Evolutionary conservation across 1,140 invertebrate species (phyloP), one percentile per base, ranked within the genome.

Genomic region (Ladona fulva): DNA sequence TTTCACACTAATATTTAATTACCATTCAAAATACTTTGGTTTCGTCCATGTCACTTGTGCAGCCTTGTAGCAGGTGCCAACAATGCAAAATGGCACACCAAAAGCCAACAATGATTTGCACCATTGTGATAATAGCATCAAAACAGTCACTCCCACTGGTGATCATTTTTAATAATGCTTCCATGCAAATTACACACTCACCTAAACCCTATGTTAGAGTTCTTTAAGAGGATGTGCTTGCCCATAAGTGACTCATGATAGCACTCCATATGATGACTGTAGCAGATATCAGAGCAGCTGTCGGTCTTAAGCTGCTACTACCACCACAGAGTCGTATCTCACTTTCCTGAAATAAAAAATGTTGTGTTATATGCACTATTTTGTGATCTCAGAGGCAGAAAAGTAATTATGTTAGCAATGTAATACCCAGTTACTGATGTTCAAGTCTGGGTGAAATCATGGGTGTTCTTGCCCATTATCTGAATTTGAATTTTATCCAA

Each of bases 31-130:
- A 66, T 19, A 22, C n/a, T 66, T 66, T 22, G 1, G 12, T 66
- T 22, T 19, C 14, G 52, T 66, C 52, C 52, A 19, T 66, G 52
- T 66, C 52, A 66, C 52, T 66, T 66, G 14, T 66, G 52, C 52
- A 66, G 52, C 52, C 52, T 66, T 66, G 52, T 66, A 66, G 52
- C 5, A 66, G 52, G 52, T 66, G 52, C 52, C 52, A 66, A 66
- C 52, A 66, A 66, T 22, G n/a, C 52, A 66, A 66, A 66, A 66
- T 12, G 52, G 52, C 52, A 66, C 52, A 66, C 52, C n/a, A 66
- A 66, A 66, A 66, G 52, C 52, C 52, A 66, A 22, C 52, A 66
- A 66, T 66, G 52, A 66, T 66, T 66, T 66, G 52, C 52, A 66
- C 52, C 52, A 66, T 66, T 66, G 52, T 66, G 1, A 66, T 66